Conservation (phyloP, 2,113 vertebrate species). For the Anarrhichthys ocellatus region DNA sequence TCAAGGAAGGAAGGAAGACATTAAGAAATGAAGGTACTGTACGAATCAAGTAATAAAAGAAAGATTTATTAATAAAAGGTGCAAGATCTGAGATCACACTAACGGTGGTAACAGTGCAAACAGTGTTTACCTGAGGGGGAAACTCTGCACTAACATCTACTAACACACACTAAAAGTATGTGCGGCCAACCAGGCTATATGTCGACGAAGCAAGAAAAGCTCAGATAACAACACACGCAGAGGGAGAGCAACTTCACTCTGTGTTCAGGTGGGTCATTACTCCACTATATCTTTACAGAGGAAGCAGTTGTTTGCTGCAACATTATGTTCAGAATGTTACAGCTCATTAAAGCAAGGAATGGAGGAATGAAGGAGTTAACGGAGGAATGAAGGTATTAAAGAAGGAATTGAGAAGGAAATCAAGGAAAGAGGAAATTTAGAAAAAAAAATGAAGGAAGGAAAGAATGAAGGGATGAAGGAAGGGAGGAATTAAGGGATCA, state of each 20-base stretch:
- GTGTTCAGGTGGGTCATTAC: neutral
- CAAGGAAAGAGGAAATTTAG: neutral
- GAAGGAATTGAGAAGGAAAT: neutral
- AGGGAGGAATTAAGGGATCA: neutral
- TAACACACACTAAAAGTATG: neutral
- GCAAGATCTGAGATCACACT: too few species aligned
- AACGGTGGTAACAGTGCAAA: too few species aligned
- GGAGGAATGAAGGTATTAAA: neutral
- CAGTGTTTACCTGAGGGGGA: too few species aligned
- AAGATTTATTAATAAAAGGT: neutral
- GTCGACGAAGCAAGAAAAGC: neutral
- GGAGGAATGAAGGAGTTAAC: neutral
- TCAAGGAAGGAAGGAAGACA: neutral
- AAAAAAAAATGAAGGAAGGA: neutral
- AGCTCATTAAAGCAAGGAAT: neutral
- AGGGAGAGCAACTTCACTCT: neutral
- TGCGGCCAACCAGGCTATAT: neutral
- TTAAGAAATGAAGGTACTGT: neutral
- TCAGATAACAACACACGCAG: neutral
- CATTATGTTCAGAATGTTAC: neutral
- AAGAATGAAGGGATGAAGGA: neutral
- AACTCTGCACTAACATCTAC: neutral
- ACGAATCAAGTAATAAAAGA: neutral
- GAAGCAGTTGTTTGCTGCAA: too few species aligned
- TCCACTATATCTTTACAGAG: neutral